A percentile compares a stretch with the other conserved stretches of the same genome.
phyloP scores from a whole-genome alignment of 2,797 vertebrate genomes.

The Austrolebias charrua region DNA sequence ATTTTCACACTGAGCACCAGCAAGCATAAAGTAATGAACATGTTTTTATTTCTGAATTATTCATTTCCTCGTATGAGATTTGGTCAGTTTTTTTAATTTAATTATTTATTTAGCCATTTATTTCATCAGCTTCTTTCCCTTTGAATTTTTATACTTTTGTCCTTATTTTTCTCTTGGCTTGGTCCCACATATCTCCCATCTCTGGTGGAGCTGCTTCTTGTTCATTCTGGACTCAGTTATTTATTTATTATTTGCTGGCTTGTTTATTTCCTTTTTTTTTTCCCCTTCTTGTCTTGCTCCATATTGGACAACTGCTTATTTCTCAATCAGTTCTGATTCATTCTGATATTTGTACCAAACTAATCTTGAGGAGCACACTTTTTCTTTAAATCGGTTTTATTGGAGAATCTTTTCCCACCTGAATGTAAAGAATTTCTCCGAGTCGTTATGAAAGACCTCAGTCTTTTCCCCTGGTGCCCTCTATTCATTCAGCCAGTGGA shows the following conservation, averaged over 20 bases:
- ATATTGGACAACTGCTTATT: slow-evolving; percentile 7
- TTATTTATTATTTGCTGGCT: slow-evolving; percentile 1
- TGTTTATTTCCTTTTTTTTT: no score
- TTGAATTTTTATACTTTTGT: neutral
- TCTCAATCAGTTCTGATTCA: slow-evolving; percentile 7
- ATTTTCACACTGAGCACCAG: slow-evolving; percentile 25
- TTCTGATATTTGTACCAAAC: slow-evolving; percentile 16
- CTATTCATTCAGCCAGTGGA: slow-evolving; percentile 8
- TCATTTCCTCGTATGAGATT: slow-evolving; percentile 8
- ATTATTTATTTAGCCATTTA: slow-evolving; percentile 1
- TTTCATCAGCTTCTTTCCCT: neutral
- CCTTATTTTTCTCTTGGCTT: slow-evolving; percentile 5
- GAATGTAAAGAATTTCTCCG: neutral
- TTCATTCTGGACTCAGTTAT: slow-evolving; percentile 13
- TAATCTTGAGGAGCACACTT: slow-evolving; percentile 3
- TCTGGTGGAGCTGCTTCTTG: slow-evolving; percentile 1
- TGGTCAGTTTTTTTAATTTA: neutral
- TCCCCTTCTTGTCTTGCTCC: slow-evolving; percentile 16
- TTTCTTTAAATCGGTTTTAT: slow-evolving; percentile 3
- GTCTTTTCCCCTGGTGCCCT: slow-evolving; percentile 1
- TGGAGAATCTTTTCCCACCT: slow-evolving; percentile 6
- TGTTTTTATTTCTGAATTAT: slow-evolving; percentile 32
- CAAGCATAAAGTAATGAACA: slow-evolving; percentile 26
- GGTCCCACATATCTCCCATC: neutral
- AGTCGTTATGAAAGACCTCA: slow-evolving; percentile 5